phyloP scores from a whole-genome alignment of 2,797 vertebrate species.

The Myotis daubentonii region DNA sequence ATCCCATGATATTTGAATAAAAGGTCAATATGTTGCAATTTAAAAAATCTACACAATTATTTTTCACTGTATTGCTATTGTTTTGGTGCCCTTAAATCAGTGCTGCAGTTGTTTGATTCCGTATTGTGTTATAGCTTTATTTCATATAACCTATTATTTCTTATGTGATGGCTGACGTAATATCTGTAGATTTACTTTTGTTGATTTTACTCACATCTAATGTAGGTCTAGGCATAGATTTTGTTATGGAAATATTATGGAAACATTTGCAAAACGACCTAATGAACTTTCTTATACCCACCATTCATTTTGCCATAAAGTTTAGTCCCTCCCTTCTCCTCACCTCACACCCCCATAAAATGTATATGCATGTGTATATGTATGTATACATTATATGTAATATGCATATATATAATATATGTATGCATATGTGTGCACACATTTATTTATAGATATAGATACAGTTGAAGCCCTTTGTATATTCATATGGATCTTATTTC shows the following conservation, averaged over 20 bases:
- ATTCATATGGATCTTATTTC: not conserved
- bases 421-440: not conserved
- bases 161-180: not conserved
- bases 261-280: not conserved
- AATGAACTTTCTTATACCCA: not conserved
- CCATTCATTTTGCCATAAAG: not conserved
- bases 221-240: not conserved
- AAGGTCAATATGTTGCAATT: not conserved
- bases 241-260: not conserved
- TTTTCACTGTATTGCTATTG: not conserved
- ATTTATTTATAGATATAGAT: not conserved
- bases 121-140: slow-evolving; percentile 53
- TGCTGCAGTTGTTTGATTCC: not conserved
- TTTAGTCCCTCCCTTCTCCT: not conserved
- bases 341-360: not conserved
- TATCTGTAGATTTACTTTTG: slow-evolving; percentile 17
- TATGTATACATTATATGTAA: not conserved
- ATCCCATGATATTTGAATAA: not conserved
- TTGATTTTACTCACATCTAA: slow-evolving; percentile 18
- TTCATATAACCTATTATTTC: slow-evolving; percentile 40
- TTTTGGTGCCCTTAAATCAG: not conserved
- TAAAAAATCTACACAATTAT: slow-evolving; percentile 14
- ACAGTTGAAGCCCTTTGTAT: not conserved
- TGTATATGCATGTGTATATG: not conserved
- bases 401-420: not conserved